phyloP scores from a whole-genome alignment of 2,113 vertebrate species.

The Brienomyrus brachyistius region DNA sequence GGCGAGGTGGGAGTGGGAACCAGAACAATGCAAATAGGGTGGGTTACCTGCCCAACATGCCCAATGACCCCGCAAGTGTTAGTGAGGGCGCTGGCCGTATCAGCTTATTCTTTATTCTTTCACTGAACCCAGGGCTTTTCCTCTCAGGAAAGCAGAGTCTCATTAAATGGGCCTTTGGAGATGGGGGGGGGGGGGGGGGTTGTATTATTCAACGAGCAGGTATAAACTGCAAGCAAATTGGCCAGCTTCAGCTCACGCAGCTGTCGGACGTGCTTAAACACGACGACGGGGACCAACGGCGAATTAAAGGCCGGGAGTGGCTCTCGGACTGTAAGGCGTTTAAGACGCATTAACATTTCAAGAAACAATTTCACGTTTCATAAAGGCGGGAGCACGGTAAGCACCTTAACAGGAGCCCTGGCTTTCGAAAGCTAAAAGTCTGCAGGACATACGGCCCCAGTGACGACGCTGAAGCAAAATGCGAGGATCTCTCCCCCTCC shows the following conservation, averaged over 20 bases:
- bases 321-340: not conserved
- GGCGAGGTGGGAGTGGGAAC: not conserved
- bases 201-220: not conserved
- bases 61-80: not conserved
- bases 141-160: not conserved
- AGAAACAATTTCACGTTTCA: not conserved
- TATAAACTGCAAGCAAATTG: not conserved
- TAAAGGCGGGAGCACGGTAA: too few species aligned
- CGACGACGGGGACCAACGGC: not conserved
- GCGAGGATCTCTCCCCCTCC: not conserved
- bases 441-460: not conserved
- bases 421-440: not conserved
- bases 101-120: not conserved
- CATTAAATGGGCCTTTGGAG: not conserved
- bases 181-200: not conserved
- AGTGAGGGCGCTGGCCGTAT: not conserved
- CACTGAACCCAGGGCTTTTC: not conserved
- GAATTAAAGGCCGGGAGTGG: not conserved
- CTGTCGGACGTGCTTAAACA: not conserved
- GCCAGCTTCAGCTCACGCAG: not conserved
- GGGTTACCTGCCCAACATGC: not conserved
- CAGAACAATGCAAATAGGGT: not conserved
- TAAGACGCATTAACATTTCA: slow-evolving; percentile 16
- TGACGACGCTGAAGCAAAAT: not conserved
- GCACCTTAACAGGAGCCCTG: not conserved